Percentiles rank a stretch among this genome's conserved stretches.
phyloP scores from a whole-genome alignment of 2,888 invertebrate genomes.

The Tipula confusa region DNA sequence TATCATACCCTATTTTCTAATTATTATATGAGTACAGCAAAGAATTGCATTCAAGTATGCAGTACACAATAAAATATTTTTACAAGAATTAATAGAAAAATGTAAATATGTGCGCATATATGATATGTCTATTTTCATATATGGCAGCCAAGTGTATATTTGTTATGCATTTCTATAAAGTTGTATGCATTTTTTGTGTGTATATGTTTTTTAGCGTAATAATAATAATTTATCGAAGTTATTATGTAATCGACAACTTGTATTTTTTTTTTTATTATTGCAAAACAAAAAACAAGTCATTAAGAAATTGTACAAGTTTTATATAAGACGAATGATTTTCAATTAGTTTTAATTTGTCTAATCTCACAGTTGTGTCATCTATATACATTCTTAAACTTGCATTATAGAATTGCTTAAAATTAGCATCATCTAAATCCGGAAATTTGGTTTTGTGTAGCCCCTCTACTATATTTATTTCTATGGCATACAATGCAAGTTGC shows the following conservation, averaged over 20 bases:
- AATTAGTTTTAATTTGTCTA: background rate
- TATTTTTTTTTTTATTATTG: background rate
- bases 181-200: background rate
- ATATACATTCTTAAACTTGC: background rate
- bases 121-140: background rate
- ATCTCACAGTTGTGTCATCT: background rate
- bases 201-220: no score
- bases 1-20: conserved; percentile 4
- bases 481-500: background rate
- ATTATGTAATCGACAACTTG: background rate
- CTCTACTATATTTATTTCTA: background rate
- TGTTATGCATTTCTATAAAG: background rate
- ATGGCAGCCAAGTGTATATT: background rate
- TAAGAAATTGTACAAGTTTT: background rate
- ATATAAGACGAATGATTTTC: background rate
- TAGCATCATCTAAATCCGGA: background rate
- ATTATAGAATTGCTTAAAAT: background rate
- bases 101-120: background rate
- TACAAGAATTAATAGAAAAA: background rate
- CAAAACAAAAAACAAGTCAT: background rate
- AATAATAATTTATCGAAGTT: background rate
- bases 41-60: background rate
- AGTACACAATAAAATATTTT: no score
- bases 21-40: background rate
- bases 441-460: background rate